These are phyloP conservation scores for Urocynchramus pylzowi DNA, from an alignment of 2,113 vertebrate species.

Conservation along the genomic window DNA sequence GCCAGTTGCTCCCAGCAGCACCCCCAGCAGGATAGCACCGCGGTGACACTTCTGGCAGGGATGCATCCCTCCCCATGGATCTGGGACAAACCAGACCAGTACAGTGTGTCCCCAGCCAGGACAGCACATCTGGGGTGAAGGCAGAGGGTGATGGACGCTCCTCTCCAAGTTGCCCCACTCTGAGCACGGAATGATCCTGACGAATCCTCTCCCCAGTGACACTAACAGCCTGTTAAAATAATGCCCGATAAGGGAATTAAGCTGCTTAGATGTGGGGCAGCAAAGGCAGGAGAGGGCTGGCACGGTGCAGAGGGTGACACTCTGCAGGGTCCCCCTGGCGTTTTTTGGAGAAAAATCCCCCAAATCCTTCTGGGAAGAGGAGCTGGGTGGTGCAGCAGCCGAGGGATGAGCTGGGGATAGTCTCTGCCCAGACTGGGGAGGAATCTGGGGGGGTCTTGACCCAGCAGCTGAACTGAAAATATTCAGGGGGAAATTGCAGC, in stretches of 20 bases:
- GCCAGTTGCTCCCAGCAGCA: neutral
- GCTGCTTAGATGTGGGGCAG: neutral
- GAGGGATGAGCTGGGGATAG: neutral
- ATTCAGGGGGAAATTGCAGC: neutral
- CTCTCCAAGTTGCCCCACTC: rapidly evolving
- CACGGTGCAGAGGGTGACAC: neutral
- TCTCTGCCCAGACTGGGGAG: neutral
- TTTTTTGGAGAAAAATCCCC: neutral
- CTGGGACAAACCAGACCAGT: neutral
- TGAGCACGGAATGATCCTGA: neutral
- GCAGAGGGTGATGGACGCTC: neutral
- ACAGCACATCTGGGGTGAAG: neutral
- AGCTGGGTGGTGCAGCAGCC: rapidly evolving
- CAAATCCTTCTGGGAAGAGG: neutral
- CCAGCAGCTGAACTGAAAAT: neutral
- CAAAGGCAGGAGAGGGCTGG: neutral
- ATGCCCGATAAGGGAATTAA: neutral
- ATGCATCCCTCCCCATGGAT: neutral
- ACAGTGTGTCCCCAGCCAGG: neutral
- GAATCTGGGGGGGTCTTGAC: neutral
- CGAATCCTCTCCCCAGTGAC: neutral
- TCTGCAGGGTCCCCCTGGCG: neutral
- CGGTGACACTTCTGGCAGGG: neutral
- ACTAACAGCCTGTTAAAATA: neutral
- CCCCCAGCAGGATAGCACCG: neutral